phyloP scores from a whole-genome alignment of 2,888 invertebrate species.

The Thumatha senex region DNA sequence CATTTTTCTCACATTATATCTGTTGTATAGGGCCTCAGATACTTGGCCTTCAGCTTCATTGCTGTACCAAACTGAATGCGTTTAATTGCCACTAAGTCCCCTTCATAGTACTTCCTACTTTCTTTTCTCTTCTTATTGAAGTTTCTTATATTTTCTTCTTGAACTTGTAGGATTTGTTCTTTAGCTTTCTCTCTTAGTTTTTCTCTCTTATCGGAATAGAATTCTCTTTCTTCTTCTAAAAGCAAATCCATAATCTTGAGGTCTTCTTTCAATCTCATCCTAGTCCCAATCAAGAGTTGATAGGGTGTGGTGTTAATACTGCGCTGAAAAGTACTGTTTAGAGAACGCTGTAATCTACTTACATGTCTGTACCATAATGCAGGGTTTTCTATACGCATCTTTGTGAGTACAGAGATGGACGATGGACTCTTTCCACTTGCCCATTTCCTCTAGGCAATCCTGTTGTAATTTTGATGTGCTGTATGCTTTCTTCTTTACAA shows the following conservation, averaged over 20 bases:
- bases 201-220: background rate
- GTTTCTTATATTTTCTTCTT: slow-evolving; percentile 2
- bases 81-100: slow-evolving; percentile 6
- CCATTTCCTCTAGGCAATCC: no score
- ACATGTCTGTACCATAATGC: no score
- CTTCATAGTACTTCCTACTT: background rate
- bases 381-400: no score
- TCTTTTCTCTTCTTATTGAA: slow-evolving; percentile 1
- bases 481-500: no score
- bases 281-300: slow-evolving; percentile 23
- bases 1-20: slow-evolving; percentile 2
- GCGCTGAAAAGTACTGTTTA: slow-evolving; percentile 8
- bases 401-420: no score
- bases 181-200: background rate
- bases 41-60: slow-evolving; percentile 1
- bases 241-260: background rate
- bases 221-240: background rate
- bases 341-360: no score
- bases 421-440: no score
- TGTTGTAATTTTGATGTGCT: no score
- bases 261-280: slow-evolving; percentile 21
- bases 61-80: slow-evolving; percentile 3
- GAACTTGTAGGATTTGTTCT: background rate
- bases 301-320: slow-evolving; percentile 25
- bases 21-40: background rate